A percentile compares a stretch with the other conserved stretches of the same genome.
These are phyloP conservation scores for Epizoanthus scotinus DNA, from an alignment of 92 coral and sea anemone species.

Conservation along the genomic window DNA sequence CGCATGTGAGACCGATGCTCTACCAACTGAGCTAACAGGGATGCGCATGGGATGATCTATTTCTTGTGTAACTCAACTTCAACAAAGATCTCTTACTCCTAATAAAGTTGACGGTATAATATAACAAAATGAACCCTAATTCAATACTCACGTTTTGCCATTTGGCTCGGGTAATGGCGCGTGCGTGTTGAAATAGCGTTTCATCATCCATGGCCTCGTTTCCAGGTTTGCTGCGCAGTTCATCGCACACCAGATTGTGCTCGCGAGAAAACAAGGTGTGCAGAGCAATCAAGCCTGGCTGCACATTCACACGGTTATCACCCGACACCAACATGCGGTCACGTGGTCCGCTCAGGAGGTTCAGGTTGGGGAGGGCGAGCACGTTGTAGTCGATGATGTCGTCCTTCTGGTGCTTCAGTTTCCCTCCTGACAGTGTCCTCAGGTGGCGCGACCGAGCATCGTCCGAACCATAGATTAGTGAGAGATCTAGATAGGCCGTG, in stretches of 20 bases:
- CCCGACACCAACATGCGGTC: slow-evolving; percentile 96
- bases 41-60: neutral
- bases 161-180: slow-evolving; percentile 89
- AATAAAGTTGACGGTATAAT: no score
- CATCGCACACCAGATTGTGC: slow-evolving; percentile 94
- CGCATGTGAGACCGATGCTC: no score
- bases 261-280: slow-evolving; percentile 98
- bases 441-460: slow-evolving; percentile 72
- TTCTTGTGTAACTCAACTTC: neutral
- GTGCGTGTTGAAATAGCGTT: slow-evolving; percentile 92
- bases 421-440: slow-evolving; percentile 79
- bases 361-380: slow-evolving; percentile 88
- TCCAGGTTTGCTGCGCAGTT: slow-evolving; percentile 69
- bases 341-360: slow-evolving; percentile 94
- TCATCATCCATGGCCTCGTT: slow-evolving; percentile 85
- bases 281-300: slow-evolving; percentile 94
- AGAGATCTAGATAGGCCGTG: slow-evolving; percentile 89
- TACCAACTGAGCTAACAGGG: neutral
- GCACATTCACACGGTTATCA: slow-evolving; percentile 99
- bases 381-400: slow-evolving; percentile 80
- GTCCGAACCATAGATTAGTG: slow-evolving; percentile 91
- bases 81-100: no score
- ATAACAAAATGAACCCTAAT: no score
- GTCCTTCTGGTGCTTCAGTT: slow-evolving; percentile 73
- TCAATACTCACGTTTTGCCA: slow-evolving; percentile 68